A percentile compares a stretch with the other conserved stretches of the same genome.
These are phyloP conservation scores for Nannobrachium achirus DNA, from an alignment of 2,113 vertebrate species.

Conservation along the genomic window DNA sequence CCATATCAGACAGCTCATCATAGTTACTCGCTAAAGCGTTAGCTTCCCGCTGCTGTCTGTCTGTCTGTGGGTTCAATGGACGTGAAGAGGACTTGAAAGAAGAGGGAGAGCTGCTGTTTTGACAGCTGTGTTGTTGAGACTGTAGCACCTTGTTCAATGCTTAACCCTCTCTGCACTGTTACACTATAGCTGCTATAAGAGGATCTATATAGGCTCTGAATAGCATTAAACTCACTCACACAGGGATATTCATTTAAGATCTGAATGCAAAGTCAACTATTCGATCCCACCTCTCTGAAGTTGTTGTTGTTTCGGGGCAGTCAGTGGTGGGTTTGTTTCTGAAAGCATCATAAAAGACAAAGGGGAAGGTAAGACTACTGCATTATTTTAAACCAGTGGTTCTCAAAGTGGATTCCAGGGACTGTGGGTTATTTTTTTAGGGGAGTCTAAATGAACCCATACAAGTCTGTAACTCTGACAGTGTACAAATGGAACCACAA, in stretches of 20 bases:
- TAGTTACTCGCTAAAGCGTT: background rate
- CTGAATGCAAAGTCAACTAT: background rate
- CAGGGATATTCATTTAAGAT: background rate
- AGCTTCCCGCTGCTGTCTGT: no score
- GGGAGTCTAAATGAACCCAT: no score
- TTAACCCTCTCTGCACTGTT: background rate
- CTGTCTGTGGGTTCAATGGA: conserved; percentile 59
- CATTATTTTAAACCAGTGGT: no score
- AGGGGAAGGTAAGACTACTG: background rate
- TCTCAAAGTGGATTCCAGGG: no score
- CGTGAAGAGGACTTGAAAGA: conserved; percentile 47
- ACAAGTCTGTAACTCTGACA: no score
- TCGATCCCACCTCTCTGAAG: background rate
- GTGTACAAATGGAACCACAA: no score
- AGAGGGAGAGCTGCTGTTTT: conserved; percentile 68
- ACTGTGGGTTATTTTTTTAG: no score
- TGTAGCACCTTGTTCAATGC: conserved; percentile 33
- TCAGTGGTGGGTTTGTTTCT: background rate
- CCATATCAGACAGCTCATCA: no score
- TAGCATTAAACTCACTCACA: no score
- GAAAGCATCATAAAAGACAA: background rate
- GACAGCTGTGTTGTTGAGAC: conserved; percentile 62
- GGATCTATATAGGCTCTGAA: background rate
- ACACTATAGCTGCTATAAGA: background rate
- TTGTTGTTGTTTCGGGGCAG: background rate